phyloP scores from a whole-genome alignment of 2,888 invertebrate genomes.

The Cryptus viduatorius region DNA sequence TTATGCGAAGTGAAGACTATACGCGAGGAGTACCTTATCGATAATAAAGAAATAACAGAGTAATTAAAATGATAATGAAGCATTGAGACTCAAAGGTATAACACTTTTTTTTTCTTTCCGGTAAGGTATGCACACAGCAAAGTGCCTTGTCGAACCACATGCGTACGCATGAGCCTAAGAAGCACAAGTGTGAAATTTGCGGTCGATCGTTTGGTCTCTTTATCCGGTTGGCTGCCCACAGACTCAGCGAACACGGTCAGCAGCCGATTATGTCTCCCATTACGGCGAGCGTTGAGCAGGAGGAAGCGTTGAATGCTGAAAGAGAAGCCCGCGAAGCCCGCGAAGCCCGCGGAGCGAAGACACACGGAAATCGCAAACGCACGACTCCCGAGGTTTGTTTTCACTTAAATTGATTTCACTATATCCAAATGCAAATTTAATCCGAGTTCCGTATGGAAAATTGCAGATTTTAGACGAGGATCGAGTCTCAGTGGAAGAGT shows the following conservation, averaged over 20 bases:
- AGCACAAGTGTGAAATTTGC: conserved; percentile 80
- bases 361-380: conserved; percentile 71
- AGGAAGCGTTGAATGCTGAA: conserved; percentile 80
- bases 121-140: conserved; percentile 80
- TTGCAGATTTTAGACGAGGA: conserved; percentile 74
- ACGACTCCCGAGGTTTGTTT: conserved; percentile 74
- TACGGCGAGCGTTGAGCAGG: conserved; percentile 78
- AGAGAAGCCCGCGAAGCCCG: conserved; percentile 79
- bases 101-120: conserved; percentile 21
- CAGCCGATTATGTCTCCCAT: conserved; percentile 75
- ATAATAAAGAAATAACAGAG: too few relatives aligned
- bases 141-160: conserved; percentile 82
- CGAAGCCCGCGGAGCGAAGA: conserved; percentile 76
- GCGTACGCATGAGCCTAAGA: conserved; percentile 82
- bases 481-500: conserved; percentile 69
- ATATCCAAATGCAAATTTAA: background rate
- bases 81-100: background rate
- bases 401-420: background rate
- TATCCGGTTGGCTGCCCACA: conserved; percentile 79
- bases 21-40: too few relatives aligned
- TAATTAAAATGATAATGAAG: background rate
- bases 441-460: background rate
- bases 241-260: conserved; percentile 78
- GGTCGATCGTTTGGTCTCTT: conserved; percentile 80
- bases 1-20: too few relatives aligned